Base-by-base conservation (phyloP, 2,888 invertebrate genomes). In the Lutraria lutraria region DNA sequence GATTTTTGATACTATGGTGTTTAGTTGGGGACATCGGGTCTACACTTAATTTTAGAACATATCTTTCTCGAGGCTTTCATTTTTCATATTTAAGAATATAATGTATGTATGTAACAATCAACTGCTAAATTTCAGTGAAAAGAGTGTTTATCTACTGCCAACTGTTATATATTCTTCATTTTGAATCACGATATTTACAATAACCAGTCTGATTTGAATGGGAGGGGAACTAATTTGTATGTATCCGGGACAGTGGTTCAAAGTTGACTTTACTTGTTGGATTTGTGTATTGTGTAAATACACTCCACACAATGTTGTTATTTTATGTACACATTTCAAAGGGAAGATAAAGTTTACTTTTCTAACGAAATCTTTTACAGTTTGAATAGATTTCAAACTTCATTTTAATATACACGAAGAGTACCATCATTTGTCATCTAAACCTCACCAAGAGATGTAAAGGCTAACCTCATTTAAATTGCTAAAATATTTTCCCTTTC, bases 401-500 rank as follows among this genome's bases (percentile, higher is more conserved):
- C 63, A 25, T 68, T 25, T 25, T 68, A 25, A 25, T 8, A 43
- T 43, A 43, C 43, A 76, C 76, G 16, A 19, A 76, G 76, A 15
- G 31, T 31, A 76, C 34, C 34, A 4, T 63, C 63, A 4, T 21
- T 25, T n/a, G 63, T n/a, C 63, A 63, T 63, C 21, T n/a, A 63
- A 63, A 4, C 56, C 25, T 76, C 31, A 31, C 12, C 25, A 76
- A 15, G 15, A 31, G 19, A 31, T 19, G 29, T 3, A 6, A 31
- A 76, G 34, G 4, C 54, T 60, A n/a, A 53, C n/a, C 81, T 84
- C 79, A 87, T 87, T 87, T 87, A 87, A 90, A 85, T 88, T 88
- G 88, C 88, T 86, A 56, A 88, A 90, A 90, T 90, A 90, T 86
- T 90, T 87, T 87, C 87, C 82, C 82, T 87, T 83, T 87, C 82